phyloP scores from a whole-genome alignment of 2,113 vertebrate species.

The Limnothrissa miodon region DNA sequence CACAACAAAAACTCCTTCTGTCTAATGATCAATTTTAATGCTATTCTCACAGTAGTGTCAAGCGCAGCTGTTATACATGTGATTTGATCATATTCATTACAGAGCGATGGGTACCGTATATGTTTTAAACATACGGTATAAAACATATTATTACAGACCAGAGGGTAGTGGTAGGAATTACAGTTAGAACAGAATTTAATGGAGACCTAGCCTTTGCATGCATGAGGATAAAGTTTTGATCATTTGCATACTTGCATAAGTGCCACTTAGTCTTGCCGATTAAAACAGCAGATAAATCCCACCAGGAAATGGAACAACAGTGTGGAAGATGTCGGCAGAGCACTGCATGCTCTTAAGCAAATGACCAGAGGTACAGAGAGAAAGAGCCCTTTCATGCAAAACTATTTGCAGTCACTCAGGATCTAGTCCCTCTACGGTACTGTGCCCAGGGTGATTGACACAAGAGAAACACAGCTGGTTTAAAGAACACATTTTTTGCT shows the following conservation, averaged over 20 bases:
- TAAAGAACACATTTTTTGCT: not conserved
- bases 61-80: not conserved
- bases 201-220: not conserved
- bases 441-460: not conserved
- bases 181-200: not conserved
- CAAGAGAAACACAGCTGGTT: not conserved
- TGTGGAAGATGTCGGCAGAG: not conserved
- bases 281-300: no score
- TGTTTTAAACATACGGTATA: no score
- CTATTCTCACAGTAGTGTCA: not conserved
- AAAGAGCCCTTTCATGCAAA: conserved; percentile 55
- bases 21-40: not conserved
- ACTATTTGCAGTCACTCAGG: conserved; percentile 50
- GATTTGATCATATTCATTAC: not conserved
- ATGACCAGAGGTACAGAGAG: conserved; percentile 18
- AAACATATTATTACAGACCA: not conserved
- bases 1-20: conserved; percentile 16
- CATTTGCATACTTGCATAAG: not conserved
- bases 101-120: no score
- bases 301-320: not conserved
- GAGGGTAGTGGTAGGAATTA: not conserved
- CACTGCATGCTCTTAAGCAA: conserved; percentile 44
- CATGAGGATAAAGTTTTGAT: not conserved
- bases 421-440: conserved; percentile 28
- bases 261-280: not conserved